phyloP scores from a whole-genome alignment of 2,797 vertebrate species.

The Valencia hispanica region DNA sequence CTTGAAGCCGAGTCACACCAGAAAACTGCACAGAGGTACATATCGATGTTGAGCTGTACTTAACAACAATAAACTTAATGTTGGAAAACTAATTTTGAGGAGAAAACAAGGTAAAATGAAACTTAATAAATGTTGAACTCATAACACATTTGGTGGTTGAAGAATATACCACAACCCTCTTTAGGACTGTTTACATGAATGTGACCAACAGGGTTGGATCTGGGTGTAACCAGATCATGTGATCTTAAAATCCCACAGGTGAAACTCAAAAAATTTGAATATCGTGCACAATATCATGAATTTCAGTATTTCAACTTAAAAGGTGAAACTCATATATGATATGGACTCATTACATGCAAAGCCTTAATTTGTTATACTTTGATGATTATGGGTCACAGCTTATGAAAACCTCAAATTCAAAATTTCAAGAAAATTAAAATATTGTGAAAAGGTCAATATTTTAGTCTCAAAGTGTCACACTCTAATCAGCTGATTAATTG shows the following conservation, averaged over 20 bases:
- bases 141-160: neutral
- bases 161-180: neutral
- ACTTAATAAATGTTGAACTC: neutral
- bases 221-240: neutral
- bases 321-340: too few relatives aligned
- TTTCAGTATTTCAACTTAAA: too few relatives aligned
- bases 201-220: neutral
- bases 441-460: too few relatives aligned
- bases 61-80: neutral
- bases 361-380: too few relatives aligned
- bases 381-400: too few relatives aligned
- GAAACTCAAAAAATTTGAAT: too few relatives aligned
- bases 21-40: slow-evolving; percentile 1
- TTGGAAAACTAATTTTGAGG: neutral
- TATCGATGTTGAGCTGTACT: neutral
- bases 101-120: neutral
- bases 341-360: too few relatives aligned
- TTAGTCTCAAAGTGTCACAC: too few relatives aligned
- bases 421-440: too few relatives aligned
- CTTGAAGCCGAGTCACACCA: slow-evolving; percentile 49
- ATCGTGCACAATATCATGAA: too few relatives aligned
- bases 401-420: too few relatives aligned
- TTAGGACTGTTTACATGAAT: neutral
- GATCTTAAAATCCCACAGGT: neutral
- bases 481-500: too few relatives aligned